Evolutionary conservation across 2,888 invertebrate species (phyloP).

Genomic region (Holacanthella duospinosa): DNA sequence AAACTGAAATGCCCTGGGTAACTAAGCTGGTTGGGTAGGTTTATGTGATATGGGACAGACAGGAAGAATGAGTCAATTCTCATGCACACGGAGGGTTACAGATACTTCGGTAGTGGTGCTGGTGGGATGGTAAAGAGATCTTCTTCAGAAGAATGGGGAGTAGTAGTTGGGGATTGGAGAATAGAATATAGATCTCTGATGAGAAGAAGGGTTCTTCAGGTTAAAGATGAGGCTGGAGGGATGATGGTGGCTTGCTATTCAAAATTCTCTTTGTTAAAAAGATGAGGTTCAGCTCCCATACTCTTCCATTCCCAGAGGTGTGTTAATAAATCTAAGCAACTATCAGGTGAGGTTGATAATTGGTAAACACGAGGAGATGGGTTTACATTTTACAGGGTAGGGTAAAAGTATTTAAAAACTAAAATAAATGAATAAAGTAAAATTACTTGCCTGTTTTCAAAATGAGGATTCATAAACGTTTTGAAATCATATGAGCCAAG

Average conservation of each 20-base stretch:
- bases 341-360: not conserved
- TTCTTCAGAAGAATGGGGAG: not conserved
- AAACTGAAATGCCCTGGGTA: conserved; percentile 6
- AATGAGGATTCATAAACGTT: no score
- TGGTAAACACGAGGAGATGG: not conserved
- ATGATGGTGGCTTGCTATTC: not conserved
- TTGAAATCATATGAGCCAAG: no score
- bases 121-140: not conserved
- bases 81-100: not conserved
- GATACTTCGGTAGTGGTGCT: not conserved
- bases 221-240: not conserved
- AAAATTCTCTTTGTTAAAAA: not conserved
- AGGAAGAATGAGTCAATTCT: conserved; percentile 5
- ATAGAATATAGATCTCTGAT: not conserved
- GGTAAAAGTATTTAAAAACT: no score
- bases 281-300: not conserved
- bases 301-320: not conserved
- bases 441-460: no score
- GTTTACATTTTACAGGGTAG: no score
- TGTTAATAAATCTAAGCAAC: not conserved
- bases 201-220: not conserved
- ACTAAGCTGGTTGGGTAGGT: not conserved
- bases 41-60: conserved; percentile 1
- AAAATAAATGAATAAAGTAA: no score
- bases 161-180: not conserved